Percentiles rank a stretch among this genome's conserved stretches.
These are phyloP conservation scores for Pseudomugil tenellus DNA, from an alignment of 2,797 vertebrate species.

Conservation along the genomic window DNA sequence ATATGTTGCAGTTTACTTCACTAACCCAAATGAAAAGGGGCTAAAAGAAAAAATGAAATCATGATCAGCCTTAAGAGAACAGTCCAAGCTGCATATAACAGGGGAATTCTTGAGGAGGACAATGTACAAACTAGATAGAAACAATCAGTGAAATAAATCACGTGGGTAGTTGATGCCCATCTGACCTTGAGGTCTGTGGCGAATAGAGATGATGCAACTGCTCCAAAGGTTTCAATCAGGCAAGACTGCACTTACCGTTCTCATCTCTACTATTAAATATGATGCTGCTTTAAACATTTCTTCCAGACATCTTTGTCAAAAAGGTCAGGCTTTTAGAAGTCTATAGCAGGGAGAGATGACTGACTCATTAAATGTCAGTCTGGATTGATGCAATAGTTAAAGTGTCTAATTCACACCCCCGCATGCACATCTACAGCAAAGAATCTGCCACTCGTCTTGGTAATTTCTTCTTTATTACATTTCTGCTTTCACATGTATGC, in stretches of 20 bases:
- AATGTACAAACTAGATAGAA: neutral
- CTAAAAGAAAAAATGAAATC: conserved; percentile 13
- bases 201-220: conserved; percentile 1
- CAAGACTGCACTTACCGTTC: neutral
- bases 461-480: conserved; percentile 11
- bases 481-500: neutral
- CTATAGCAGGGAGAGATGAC: conserved; percentile 25
- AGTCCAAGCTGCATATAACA: neutral
- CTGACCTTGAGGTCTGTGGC: neutral
- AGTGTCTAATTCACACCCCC: conserved; percentile 1
- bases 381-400: conserved; percentile 14
- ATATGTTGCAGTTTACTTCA: neutral
- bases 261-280: conserved; percentile 33
- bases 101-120: neutral
- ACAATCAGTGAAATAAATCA: neutral
- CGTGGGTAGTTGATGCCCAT: neutral
- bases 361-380: conserved; percentile 41
- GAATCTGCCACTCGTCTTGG: neutral
- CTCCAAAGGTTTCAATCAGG: conserved; percentile 7
- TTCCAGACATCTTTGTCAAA: conserved; percentile 29
- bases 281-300: conserved; percentile 8
- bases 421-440: conserved; percentile 7
- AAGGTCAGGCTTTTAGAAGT: conserved; percentile 42
- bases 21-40: conserved; percentile 27
- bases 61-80: conserved; percentile 1